Conservation (phyloP, 2,113 vertebrate genomes). For the Python bivittatus region DNA sequence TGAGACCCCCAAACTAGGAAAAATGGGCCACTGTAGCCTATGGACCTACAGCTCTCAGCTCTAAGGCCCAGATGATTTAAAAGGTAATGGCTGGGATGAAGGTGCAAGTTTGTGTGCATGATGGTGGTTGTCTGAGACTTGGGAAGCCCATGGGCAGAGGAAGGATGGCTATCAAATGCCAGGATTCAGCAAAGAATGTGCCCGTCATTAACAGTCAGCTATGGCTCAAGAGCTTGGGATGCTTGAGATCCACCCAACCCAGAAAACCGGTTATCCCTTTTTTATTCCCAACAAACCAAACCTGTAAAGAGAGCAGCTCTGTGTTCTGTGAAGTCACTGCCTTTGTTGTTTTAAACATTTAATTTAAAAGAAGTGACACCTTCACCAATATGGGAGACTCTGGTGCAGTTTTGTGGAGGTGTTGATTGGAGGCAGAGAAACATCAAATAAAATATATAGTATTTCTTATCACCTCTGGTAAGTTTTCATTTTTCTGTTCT, state of each 20-base stretch:
- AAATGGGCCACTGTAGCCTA: background rate
- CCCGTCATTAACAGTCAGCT: background rate
- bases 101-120: background rate
- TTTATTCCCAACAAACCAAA: constrained; percentile 61
- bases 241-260: constrained; percentile 71
- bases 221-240: constrained; percentile 22
- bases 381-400: constrained; percentile 61
- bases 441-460: constrained; percentile 53
- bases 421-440: constrained; percentile 55
- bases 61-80: background rate
- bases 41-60: background rate
- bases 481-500: constrained; percentile 8
- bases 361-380: constrained; percentile 75
- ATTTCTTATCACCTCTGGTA: constrained; percentile 48
- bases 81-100: background rate
- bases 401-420: constrained; percentile 59
- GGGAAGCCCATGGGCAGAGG: background rate
- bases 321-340: constrained; percentile 74
- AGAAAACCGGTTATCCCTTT: constrained; percentile 74
- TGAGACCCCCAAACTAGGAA: background rate
- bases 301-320: constrained; percentile 57
- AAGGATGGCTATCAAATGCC: background rate
- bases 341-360: constrained; percentile 74
- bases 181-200: background rate
- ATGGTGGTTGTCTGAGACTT: background rate